Evolutionary conservation across 92 coral and sea anemone species (phyloP).

Genomic region (Parazoanthus swiftii): DNA sequence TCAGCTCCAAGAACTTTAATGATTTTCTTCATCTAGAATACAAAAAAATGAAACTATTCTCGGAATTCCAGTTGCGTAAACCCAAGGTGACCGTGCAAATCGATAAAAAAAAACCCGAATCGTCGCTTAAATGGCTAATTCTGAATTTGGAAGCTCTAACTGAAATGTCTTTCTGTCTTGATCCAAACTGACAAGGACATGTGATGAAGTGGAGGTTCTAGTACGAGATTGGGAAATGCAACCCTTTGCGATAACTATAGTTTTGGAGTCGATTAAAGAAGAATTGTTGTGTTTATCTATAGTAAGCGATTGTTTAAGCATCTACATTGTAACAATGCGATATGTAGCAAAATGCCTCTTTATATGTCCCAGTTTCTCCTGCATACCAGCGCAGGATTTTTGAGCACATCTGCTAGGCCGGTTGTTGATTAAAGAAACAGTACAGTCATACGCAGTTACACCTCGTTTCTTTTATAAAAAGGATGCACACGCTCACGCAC

Average conservation of each 20-base stretch:
- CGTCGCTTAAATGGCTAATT: too few species aligned
- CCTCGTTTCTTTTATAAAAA: too few species aligned
- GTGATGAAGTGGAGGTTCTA: neutral
- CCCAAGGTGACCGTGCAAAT: too few species aligned
- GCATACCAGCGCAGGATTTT: too few species aligned
- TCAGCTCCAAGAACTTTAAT: too few species aligned
- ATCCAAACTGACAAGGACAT: neutral
- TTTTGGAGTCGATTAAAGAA: neutral
- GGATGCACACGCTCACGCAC: too few species aligned
- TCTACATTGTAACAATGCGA: neutral
- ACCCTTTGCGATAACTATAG: neutral
- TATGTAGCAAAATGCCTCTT: too few species aligned
- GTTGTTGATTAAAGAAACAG: too few species aligned
- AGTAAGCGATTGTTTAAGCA: neutral
- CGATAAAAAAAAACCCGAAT: too few species aligned
- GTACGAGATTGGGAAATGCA: neutral
- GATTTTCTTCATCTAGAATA: neutral
- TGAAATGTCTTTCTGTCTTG: neutral
- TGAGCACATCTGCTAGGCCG: too few species aligned
- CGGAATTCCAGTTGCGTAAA: neutral
- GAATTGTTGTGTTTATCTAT: neutral
- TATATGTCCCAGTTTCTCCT: too few species aligned
- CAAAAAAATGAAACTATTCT: neutral
- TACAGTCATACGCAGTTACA: too few species aligned
- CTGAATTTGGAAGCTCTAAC: neutral